phyloP scores from a whole-genome alignment of 2,888 invertebrate species.

The Lasioglossum lativentre region DNA sequence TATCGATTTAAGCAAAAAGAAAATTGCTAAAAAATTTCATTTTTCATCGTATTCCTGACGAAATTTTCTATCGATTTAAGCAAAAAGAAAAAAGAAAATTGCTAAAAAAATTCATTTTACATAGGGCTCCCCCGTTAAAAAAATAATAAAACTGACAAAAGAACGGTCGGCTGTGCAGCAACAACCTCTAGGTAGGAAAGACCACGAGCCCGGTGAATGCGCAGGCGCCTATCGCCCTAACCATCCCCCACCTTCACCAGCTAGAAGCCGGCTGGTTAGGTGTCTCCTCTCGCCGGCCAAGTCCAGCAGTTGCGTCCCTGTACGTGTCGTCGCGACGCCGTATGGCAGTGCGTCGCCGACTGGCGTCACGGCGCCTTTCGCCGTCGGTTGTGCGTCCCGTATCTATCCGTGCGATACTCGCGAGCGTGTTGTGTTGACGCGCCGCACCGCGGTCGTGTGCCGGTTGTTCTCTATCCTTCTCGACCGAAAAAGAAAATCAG shows the following conservation, averaged over 20 bases:
- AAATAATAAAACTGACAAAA: too few species aligned
- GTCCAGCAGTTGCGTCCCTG: slow-evolving; percentile 67
- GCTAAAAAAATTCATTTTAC: too few species aligned
- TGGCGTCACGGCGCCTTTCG: slow-evolving; percentile 71
- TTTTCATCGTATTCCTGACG: too few species aligned
- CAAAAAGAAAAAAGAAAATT: neutral
- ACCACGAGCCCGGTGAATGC: slow-evolving; percentile 54
- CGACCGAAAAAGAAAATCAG: neutral
- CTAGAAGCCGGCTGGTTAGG: slow-evolving; percentile 43
- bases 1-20: too few species aligned
- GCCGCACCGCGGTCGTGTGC: neutral
- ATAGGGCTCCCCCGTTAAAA: too few species aligned
- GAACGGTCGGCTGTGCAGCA: neutral
- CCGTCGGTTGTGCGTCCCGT: slow-evolving; percentile 17
- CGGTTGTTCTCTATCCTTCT: neutral
- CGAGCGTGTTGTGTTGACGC: neutral
- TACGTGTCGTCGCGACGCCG: slow-evolving; percentile 77
- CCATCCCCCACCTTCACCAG: slow-evolving; percentile 27
- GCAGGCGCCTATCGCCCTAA: slow-evolving; percentile 67
- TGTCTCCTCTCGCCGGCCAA: slow-evolving; percentile 61
- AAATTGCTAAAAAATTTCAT: too few species aligned
- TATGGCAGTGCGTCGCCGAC: slow-evolving; percentile 80
- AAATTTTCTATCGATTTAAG: too few species aligned
- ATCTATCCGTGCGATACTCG: neutral
- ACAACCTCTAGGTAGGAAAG: slow-evolving; percentile 38